These are phyloP conservation scores for Xiphophorus hellerii DNA, from an alignment of 2,113 vertebrate species.

Conservation along the genomic window DNA sequence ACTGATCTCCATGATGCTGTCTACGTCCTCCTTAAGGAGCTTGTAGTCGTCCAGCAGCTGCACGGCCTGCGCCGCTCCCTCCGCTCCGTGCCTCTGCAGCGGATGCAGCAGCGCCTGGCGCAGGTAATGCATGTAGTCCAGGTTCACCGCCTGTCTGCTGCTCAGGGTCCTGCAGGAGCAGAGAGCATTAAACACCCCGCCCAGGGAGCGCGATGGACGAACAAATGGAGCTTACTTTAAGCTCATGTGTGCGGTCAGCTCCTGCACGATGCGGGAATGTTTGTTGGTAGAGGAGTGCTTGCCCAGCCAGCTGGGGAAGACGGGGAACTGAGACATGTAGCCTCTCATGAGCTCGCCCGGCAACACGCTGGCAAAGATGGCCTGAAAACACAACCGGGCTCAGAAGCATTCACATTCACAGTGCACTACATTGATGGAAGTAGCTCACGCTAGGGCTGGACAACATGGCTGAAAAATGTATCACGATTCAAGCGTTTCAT, in stretches of 20 bases:
- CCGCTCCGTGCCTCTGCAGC: constrained; percentile 80
- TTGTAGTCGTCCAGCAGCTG: constrained; percentile 90
- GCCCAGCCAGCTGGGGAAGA: constrained; percentile 95
- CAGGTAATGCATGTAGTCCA: constrained; percentile 89
- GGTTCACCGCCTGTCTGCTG: constrained; percentile 88
- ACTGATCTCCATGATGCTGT: constrained; percentile 95
- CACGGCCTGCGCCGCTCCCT: constrained; percentile 85
- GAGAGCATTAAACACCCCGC: neutral
- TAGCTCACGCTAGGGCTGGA: no score
- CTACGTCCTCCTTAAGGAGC: constrained; percentile 92
- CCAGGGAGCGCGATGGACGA: neutral
- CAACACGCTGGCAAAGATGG: constrained; percentile 95
- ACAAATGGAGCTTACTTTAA: constrained; percentile 83
- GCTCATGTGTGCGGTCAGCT: constrained; percentile 91
- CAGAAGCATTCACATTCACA: no score
- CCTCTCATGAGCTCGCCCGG: constrained; percentile 97
- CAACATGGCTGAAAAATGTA: no score
- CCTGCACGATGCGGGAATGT: constrained; percentile 90
- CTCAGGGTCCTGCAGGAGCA: constrained; percentile 81
- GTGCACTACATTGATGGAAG: neutral
- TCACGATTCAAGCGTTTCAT: no score
- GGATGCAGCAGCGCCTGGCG: constrained; percentile 86
- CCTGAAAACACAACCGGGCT: constrained; percentile 75
- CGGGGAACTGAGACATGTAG: constrained; percentile 92
- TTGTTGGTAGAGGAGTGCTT: constrained; percentile 90